These are phyloP conservation scores for Neodiprion lecontei DNA, from an alignment of 1,140 invertebrate species.

Conservation along the genomic window DNA sequence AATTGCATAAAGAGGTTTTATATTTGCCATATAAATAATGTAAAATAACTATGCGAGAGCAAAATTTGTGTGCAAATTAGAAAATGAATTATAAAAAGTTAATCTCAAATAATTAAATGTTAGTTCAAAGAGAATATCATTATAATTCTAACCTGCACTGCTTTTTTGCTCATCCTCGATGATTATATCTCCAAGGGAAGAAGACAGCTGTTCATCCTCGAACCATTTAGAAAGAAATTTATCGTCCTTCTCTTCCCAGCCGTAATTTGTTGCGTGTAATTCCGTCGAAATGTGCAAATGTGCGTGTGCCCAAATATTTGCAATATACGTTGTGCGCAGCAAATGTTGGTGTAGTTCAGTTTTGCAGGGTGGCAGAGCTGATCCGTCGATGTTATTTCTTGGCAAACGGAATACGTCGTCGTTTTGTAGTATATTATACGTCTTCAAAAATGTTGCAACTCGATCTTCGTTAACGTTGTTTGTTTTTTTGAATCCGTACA, in stretches of 20 bases:
- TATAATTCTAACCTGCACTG: not conserved
- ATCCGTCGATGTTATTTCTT: slow-evolving; percentile 27
- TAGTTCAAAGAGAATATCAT: not conserved
- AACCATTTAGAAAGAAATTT: slow-evolving; percentile 24
- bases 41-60: not conserved
- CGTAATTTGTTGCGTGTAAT: slow-evolving; percentile 12
- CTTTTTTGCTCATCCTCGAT: not conserved
- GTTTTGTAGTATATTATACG: slow-evolving; percentile 11
- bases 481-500: slow-evolving; percentile 20
- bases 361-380: slow-evolving; percentile 23
- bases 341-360: slow-evolving; percentile 27
- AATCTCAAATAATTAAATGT: not conserved
- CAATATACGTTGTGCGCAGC: slow-evolving; percentile 18
- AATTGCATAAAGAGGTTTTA: not conserved
- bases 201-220: slow-evolving; percentile 10
- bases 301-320: slow-evolving; percentile 23
- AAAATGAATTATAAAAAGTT: not conserved
- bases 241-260: slow-evolving; percentile 12
- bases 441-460: slow-evolving; percentile 13
- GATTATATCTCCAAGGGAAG: not conserved
- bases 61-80: not conserved
- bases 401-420: slow-evolving; percentile 7
- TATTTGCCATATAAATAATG: not conserved
- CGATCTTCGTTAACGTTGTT: slow-evolving; percentile 6
- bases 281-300: slow-evolving; percentile 11